Base-by-base conservation (phyloP, 1,140 invertebrate genomes). In the Neodiprion pinetum region DNA sequence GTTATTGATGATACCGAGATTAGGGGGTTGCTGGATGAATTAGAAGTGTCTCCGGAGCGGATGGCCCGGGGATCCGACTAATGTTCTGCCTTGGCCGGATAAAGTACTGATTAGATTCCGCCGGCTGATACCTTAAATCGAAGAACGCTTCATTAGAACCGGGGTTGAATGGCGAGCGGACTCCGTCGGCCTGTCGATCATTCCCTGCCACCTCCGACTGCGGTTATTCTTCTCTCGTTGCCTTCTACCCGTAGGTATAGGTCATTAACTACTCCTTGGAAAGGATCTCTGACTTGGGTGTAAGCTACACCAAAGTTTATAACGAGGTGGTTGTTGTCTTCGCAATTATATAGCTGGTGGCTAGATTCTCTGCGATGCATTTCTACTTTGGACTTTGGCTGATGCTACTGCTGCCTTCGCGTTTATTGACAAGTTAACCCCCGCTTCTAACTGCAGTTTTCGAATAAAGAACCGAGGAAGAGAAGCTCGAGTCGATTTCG, bases 1-100 rank as follows among this genome's bases (percentile, higher is more conserved):
- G 78, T 80, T 84, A 83, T 84, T 81, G 80, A 84, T 84, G 81
- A 82, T 75, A 79, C 75, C 71, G 77, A 85, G 82, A 85, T 85
- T 83, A 83, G 79, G 81, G 17, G 79, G 83, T 81, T 78, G 79
- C 72, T 76, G 72, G 77, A 80, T 78, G 78, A 80, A 80, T 80
- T 82, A 70, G 69, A 75, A 81, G 72, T 77, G 73, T 68, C 67
- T 40, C 50, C 50, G n/a, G n/a, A 53, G 50, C n/a, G 50, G 50
- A 53, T 53, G 50, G 50, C n/a, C 50, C 1, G 50, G n/a, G 50
- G 50, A 14, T 21, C 10, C 10, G 50, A 21, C 17, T n/a, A 53
- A 14, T 53, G 50, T n/a, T n/a, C 10, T 53, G n/a, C 50, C 50
- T 11, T 53, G 10, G 10, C 10, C 50, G 50, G 50, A 10, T 10